Base-by-base conservation (phyloP, 23 tunicate genomes). In the Phallusia fumigata region DNA sequence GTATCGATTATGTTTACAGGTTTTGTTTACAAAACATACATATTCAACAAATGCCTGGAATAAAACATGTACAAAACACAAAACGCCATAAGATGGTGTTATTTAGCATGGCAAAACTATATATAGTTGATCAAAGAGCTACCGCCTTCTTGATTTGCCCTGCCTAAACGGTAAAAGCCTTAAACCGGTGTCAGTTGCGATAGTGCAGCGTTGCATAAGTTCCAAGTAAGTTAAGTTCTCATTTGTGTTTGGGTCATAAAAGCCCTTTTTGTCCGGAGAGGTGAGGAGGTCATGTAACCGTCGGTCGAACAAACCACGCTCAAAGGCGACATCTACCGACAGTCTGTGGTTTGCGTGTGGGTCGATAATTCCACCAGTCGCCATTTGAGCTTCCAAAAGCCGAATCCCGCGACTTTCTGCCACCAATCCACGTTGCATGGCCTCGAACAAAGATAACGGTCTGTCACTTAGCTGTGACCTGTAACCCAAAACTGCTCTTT, bases 341-440 rank as follows among this genome's bases (percentile, higher is more conserved):
- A 97, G 53, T 31, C 99, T 75, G 76, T 97, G 99, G 72, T 97
- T 97, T 51, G 97, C 97, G 19, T 80, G 32, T 0, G 97, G 97
- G 76, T 97, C 99, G 69, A 97, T 97, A 10, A 97, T 88, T 11
- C 98, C 98, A 31, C 98, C 98, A 26, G 98, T 94, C 0, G 98
- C 98, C n/a, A 94, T 85, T 79, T 94, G 98, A 0, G 94, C 98
- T 86, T 94, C 98, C 31, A 94, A 77, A 0, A 94, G 76, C 10
- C 93, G 81, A 77, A 94, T 85, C 32, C 98, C 98, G 65, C 89
- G 93, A 77, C 88, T 94, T 76, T 86, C 90, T 18, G 86, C 85
- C 12, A 94, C 88, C 49, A 94, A 32, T 31, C 77, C 80, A 18
- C 90, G 82, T 36, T 89, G 79, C 98, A 94, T 94, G n/a, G 98